phyloP scores from a whole-genome alignment of 2,888 invertebrate genomes.

The Eupithecia dodoneata region DNA sequence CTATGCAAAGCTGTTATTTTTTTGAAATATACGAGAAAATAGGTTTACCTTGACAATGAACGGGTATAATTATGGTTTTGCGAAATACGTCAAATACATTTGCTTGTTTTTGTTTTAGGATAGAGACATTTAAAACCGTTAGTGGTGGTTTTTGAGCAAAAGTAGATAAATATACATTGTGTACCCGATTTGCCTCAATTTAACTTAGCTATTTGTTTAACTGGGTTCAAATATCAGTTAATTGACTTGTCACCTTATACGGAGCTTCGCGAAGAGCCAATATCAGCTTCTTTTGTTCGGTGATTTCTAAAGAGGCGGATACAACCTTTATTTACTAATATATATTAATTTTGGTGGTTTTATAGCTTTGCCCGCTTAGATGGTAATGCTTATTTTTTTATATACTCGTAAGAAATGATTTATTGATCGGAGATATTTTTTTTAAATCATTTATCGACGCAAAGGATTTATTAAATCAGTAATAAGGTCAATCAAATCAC shows the following conservation, averaged over 20 bases:
- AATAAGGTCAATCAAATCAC: too few species aligned
- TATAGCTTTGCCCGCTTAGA: too few species aligned
- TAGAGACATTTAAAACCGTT: neutral
- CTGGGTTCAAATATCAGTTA: constrained; percentile 2
- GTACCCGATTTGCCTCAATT: neutral
- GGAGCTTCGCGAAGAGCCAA: neutral
- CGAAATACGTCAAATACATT: neutral
- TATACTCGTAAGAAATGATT: too few species aligned
- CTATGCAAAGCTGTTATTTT: constrained; percentile 17
- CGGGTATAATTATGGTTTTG: neutral
- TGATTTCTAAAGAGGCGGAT: neutral
- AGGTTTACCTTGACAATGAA: neutral
- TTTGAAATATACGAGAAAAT: neutral
- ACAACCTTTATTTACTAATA: neutral
- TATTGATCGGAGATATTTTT: too few species aligned
- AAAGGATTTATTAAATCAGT: too few species aligned
- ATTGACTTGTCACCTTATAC: constrained; percentile 2
- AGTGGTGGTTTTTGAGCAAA: neutral
- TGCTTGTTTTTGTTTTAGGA: neutral
- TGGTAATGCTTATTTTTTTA: too few species aligned
- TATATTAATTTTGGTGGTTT: too few species aligned
- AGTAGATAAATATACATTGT: too few species aligned
- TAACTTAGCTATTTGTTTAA: neutral
- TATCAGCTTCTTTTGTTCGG: neutral
- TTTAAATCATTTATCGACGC: neutral